These are phyloP conservation scores for Petrocephalus sullivani DNA, from an alignment of 2,797 vertebrate genomes.

Conservation along the genomic window DNA sequence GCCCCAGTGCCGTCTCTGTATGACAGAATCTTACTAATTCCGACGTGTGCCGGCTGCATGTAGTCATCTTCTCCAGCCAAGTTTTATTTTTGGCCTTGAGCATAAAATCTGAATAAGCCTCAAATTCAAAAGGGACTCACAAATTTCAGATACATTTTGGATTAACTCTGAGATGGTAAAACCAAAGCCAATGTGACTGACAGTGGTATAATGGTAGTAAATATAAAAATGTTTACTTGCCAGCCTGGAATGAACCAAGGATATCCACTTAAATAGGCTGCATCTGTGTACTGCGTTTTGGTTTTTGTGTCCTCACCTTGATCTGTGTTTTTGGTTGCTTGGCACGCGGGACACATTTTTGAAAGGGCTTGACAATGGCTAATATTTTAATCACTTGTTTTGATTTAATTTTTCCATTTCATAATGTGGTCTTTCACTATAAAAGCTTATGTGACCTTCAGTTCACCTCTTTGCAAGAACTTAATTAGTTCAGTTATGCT, in stretches of 20 bases:
- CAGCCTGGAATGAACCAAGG: background rate
- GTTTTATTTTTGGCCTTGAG: slow-evolving; percentile 19
- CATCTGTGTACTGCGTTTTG: background rate
- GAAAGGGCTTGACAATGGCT: background rate
- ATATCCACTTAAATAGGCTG: slow-evolving; percentile 1
- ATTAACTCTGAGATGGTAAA: slow-evolving; percentile 22
- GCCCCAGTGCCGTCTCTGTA: background rate
- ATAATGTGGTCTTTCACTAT: background rate
- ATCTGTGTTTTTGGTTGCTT: background rate
- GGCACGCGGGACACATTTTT: background rate
- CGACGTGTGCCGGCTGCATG: background rate
- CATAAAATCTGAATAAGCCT: slow-evolving; percentile 20
- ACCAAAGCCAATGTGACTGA: slow-evolving; percentile 21
- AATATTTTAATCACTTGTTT: background rate
- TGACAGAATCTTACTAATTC: background rate
- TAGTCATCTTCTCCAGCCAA: slow-evolving; percentile 1
- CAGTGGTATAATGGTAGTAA: background rate
- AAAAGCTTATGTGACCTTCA: background rate
- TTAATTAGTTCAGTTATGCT: slow-evolving; percentile 10
- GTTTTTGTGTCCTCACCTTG: background rate
- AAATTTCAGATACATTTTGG: slow-evolving; percentile 23
- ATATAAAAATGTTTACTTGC: slow-evolving; percentile 12
- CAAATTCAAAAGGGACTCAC: slow-evolving; percentile 6
- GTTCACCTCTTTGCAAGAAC: slow-evolving; percentile 14
- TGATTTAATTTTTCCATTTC: background rate